Conservation (phyloP, 2,113 vertebrate species). For the Peromyscus californicus region DNA sequence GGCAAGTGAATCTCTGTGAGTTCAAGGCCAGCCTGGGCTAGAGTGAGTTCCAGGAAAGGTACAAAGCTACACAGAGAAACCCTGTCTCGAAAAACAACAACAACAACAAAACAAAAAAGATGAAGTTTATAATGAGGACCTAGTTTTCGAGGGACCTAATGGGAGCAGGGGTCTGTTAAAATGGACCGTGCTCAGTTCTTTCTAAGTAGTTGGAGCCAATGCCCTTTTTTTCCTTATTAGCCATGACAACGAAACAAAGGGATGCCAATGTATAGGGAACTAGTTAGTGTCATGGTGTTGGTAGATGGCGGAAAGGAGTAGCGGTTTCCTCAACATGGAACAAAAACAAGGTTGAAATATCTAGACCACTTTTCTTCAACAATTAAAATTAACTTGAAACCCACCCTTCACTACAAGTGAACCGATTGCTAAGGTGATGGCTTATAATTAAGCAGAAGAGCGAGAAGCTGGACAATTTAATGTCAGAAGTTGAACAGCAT, state of each 20-base stretch:
- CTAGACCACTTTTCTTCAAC: background rate
- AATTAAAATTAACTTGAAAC: background rate
- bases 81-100: no score
- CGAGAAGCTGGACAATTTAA: background rate
- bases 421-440: background rate
- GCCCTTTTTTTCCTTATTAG: background rate
- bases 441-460: background rate
- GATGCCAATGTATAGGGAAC: background rate
- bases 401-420: background rate
- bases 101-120: no score
- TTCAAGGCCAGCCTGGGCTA: no score
- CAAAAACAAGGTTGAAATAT: background rate
- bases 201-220: background rate
- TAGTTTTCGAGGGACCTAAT: background rate
- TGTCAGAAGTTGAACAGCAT: background rate
- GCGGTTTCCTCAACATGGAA: background rate
- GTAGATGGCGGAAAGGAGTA: background rate
- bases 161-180: background rate
- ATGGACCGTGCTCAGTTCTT: background rate
- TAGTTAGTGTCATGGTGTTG: background rate
- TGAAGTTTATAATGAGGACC: background rate
- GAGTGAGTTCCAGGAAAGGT: no score
- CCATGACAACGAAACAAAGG: background rate
- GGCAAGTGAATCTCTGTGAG: no score
- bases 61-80: no score